phyloP scores from a whole-genome alignment of 2,113 vertebrate species.

The Haemorhous mexicanus region DNA sequence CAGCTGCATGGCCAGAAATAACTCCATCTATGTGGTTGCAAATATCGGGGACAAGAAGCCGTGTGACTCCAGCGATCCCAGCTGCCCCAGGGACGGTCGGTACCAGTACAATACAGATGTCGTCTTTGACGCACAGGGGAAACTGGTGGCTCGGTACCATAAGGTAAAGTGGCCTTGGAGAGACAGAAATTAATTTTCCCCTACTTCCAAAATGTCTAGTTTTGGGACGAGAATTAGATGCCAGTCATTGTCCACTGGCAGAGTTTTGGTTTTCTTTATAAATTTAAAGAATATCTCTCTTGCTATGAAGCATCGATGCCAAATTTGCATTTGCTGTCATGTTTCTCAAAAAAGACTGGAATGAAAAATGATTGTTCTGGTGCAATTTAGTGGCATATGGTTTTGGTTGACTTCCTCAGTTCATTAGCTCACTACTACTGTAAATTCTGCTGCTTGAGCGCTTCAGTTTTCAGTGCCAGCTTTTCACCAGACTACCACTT shows the following conservation, averaged over 20 bases:
- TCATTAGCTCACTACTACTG: neutral
- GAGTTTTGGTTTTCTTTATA: neutral
- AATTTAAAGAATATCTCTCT: neutral
- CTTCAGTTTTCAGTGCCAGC: neutral
- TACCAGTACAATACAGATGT: conserved; percentile 74
- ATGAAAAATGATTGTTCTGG: neutral
- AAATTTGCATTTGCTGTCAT: neutral
- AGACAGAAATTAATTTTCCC: conserved; percentile 17
- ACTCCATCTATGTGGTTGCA: conserved; percentile 84
- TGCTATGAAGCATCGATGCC: neutral
- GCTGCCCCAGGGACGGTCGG: conserved; percentile 42
- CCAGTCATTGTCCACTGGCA: conserved; percentile 13
- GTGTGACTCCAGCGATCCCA: conserved; percentile 17
- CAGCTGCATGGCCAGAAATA: conserved; percentile 84
- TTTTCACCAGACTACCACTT: neutral
- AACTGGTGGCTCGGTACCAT: conserved; percentile 71
- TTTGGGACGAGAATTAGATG: conserved; percentile 39
- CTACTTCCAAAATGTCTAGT: neutral
- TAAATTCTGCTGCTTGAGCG: neutral
- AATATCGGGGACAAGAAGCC: conserved; percentile 79
- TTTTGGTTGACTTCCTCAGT: neutral
- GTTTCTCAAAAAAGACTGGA: neutral
- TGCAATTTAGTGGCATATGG: neutral
- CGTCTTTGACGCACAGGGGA: conserved; percentile 64
- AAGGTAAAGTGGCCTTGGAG: conserved; percentile 76